These are phyloP conservation scores for Brenthis hecate DNA, from an alignment of 2,888 invertebrate species.

Conservation along the genomic window DNA sequence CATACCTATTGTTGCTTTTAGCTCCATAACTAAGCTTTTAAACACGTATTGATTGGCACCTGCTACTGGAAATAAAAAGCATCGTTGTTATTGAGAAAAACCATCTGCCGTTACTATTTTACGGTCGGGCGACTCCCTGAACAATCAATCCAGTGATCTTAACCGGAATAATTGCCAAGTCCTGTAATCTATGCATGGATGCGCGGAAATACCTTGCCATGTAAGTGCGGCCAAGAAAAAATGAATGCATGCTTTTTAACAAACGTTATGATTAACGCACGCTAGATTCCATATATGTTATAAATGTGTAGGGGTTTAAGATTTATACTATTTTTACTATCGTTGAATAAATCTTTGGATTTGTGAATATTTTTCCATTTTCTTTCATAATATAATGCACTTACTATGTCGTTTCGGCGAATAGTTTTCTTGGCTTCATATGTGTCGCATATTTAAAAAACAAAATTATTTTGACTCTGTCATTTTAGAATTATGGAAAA, in stretches of 20 bases:
- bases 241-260: slow-evolving; percentile 9
- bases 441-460: too few species aligned
- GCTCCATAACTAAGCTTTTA: not conserved
- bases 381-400: too few species aligned
- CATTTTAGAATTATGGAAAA: too few species aligned
- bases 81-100: slow-evolving; percentile 28
- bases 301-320: not conserved
- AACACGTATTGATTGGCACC: slow-evolving; percentile 25
- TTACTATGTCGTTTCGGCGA: too few species aligned
- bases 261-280: slow-evolving; percentile 16
- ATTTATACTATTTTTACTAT: not conserved
- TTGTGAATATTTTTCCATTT: too few species aligned
- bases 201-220: slow-evolving; percentile 23
- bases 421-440: too few species aligned
- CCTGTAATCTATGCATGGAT: slow-evolving; percentile 30
- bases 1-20: too few species aligned
- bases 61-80: slow-evolving; percentile 19
- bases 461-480: too few species aligned
- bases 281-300: slow-evolving; percentile 1
- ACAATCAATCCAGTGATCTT: slow-evolving; percentile 29
- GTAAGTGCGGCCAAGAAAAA: slow-evolving; percentile 19
- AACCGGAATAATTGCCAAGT: slow-evolving; percentile 29
- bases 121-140: slow-evolving; percentile 16
- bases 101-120: slow-evolving; percentile 33
- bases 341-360: too few species aligned